Base-by-base conservation (phyloP, 2,888 invertebrate species). In the Polietes domitor region DNA sequence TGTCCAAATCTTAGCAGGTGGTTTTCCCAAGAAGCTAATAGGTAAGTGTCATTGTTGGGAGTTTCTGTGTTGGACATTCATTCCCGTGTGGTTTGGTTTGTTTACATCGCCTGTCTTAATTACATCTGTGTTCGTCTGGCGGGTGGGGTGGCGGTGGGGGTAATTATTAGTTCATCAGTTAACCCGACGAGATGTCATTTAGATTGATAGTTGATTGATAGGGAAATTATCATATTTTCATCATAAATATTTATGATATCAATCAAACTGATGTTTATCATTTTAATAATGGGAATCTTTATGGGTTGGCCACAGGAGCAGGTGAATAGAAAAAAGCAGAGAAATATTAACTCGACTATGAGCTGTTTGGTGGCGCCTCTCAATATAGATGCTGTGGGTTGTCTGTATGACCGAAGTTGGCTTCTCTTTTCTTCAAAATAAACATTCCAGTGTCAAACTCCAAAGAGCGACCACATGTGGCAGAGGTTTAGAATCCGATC, bases 141-240 rank as follows among this genome's bases (percentile, higher is more conserved):
- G n/a, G n/a, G n/a, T n/a, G 58, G 21, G 58, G 65, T 76, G 26
- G 58, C 17, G 68, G 68, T 7, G 28, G 58, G 24, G 61, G 68
- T 76, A 81, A 81, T 81, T 81, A 84, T 77, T 79, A 70, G 53
- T 73, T 76, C 78, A 84, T 81, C 79, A 73, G 72, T 81, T 41
- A 15, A 19, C 75, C 53, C 6, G 24, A 19, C 1, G 41, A 2
- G 24, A 68, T 68, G 68, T 83, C 83, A 74, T 63, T 41, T 47
- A 41, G 71, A 68, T 79, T 65, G 61, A 76, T 79, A 81, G 73
- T 73, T 84, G 78, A 84, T 81, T 81, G 81, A 84, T 75, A 76
- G 73, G 68, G 61, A 81, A 76, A 47, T 61, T 76, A 58, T 47
- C 43, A 76, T 76, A 53, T 58, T 68, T 75, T 53, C 0, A 43